Conservation (phyloP, 2,797 vertebrate genomes). For the Artibeus lituratus region DNA sequence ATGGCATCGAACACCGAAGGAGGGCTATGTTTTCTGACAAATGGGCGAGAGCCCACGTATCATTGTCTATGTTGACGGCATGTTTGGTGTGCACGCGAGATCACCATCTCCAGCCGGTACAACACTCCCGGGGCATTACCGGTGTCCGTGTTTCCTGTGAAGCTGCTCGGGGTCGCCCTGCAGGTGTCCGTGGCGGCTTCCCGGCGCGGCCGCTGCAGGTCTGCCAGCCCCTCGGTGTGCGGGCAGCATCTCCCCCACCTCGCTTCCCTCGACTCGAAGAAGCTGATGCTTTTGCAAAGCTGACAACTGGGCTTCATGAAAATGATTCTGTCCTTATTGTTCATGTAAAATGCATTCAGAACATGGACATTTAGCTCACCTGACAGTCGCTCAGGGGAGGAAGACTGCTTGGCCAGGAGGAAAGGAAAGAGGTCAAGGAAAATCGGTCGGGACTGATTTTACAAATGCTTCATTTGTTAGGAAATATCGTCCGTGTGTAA, state of each 20-base stretch:
- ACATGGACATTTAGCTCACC: not conserved
- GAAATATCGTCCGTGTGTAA: not conserved
- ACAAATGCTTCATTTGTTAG: not conserved
- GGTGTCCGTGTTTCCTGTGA: not conserved
- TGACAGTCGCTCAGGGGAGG: not conserved
- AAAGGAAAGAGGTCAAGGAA: not conserved
- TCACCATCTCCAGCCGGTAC: not conserved
- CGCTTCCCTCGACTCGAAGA: not conserved
- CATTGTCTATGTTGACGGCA: accelerated
- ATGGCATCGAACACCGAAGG: too few species aligned
- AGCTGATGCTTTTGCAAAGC: not conserved
- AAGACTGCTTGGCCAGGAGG: not conserved
- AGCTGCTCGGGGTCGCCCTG: not conserved
- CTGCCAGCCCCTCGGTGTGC: too few species aligned
- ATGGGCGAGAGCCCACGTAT: accelerated
- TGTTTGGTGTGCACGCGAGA: not conserved
- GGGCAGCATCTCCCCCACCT: not conserved
- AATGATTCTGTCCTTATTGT: not conserved
- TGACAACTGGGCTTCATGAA: not conserved
- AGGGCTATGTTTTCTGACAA: not conserved
- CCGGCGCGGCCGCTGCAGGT: not conserved
- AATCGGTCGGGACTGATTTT: not conserved
- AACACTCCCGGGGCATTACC: not conserved
- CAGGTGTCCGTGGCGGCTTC: not conserved
- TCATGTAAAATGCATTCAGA: not conserved